Evolutionary conservation across 2,113 vertebrate genomes (phyloP).

Genomic region (Cacatua alba): DNA sequence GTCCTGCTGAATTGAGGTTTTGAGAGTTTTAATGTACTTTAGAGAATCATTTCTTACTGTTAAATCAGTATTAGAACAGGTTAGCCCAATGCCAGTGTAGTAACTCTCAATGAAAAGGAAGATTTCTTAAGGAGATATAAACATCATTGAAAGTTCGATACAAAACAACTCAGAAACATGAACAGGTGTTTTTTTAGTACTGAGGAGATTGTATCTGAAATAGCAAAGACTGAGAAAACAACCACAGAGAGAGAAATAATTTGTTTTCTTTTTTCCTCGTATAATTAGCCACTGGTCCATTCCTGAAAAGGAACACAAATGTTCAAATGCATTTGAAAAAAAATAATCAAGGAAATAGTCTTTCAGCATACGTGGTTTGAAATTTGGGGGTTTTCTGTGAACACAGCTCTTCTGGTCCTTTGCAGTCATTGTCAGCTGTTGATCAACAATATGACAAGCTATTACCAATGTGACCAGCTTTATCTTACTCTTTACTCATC

Average conservation of each 20-base stretch:
- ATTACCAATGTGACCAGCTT: neutral
- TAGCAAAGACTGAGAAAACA: neutral
- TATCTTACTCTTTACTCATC: neutral
- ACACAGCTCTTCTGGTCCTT: neutral
- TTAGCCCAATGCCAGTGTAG: neutral
- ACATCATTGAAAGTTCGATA: neutral
- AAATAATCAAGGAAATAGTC: neutral
- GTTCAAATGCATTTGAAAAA: neutral
- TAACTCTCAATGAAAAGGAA: neutral
- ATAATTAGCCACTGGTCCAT: neutral
- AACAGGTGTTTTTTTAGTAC: neutral
- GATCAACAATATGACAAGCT: neutral
- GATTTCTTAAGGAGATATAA: neutral
- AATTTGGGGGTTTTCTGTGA: neutral
- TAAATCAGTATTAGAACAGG: neutral
- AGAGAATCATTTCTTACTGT: neutral
- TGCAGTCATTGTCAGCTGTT: neutral
- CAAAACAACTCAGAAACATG: neutral
- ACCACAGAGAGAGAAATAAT: neutral
- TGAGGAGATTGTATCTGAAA: neutral
- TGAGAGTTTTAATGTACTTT: neutral
- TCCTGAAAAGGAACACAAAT: neutral
- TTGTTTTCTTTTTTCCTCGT: neutral
- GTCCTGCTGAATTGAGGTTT: neutral
- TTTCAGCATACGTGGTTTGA: neutral